phyloP scores from a whole-genome alignment of 2,113 vertebrate species.

The Procavia capensis region DNA sequence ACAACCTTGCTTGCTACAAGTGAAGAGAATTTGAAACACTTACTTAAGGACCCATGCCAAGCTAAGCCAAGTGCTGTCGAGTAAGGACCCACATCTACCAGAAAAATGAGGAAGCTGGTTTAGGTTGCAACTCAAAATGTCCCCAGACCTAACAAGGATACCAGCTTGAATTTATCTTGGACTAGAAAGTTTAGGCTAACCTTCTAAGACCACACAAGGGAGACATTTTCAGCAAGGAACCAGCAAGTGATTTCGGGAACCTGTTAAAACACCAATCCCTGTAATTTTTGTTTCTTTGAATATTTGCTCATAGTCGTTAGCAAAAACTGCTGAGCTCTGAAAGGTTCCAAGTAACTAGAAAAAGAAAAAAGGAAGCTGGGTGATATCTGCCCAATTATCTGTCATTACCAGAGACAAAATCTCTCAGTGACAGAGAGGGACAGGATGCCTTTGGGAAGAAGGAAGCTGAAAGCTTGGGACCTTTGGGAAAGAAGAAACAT shows the following conservation, averaged over 20 bases:
- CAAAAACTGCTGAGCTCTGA: neutral
- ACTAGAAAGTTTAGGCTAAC: neutral
- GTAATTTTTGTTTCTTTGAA: neutral
- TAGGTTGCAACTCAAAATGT: neutral
- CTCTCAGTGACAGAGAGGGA: neutral
- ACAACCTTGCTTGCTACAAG: too few species aligned
- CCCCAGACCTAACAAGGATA: neutral
- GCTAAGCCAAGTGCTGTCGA: too few species aligned
- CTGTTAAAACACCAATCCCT: neutral
- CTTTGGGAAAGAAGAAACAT: neutral
- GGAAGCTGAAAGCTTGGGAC: neutral
- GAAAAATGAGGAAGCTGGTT: neutral
- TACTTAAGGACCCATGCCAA: too few species aligned
- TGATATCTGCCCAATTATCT: neutral
- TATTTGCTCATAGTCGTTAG: neutral
- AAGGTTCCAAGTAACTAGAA: neutral
- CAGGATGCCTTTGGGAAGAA: neutral
- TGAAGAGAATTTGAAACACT: too few species aligned
- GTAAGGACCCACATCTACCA: neutral
- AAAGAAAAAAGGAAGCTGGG: neutral
- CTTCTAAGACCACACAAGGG: neutral
- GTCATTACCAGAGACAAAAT: neutral
- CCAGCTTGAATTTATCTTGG: neutral
- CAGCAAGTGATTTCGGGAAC: neutral
- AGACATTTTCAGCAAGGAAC: neutral